Conservation (phyloP, 2,113 vertebrate genomes). For the Sceloporus tristichus region DNA sequence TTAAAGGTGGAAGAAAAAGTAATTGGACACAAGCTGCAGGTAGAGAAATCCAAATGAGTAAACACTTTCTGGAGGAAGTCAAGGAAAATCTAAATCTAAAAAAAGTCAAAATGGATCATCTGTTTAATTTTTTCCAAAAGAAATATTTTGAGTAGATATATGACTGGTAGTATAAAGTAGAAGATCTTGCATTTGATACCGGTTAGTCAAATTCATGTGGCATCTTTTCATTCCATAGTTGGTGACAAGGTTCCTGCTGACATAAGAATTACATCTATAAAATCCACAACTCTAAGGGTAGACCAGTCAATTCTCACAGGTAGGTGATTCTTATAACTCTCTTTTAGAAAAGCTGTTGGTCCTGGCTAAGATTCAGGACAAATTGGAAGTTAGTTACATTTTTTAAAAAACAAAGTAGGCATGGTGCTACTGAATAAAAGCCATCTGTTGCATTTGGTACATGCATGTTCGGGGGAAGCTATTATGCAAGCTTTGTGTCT, state of each 20-base stretch:
- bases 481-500: background rate
- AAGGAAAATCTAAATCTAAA: background rate
- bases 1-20: background rate
- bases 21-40: background rate
- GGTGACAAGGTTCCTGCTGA: conserved; percentile 99
- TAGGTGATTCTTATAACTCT: conserved; percentile 65
- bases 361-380: background rate
- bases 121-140: background rate
- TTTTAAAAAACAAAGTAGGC: background rate
- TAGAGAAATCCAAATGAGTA: background rate
- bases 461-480: background rate
- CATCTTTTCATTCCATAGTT: conserved; percentile 78
- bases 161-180: background rate
- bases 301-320: conserved; percentile 99
- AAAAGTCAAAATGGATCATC: background rate
- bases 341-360: background rate
- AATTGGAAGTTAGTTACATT: background rate
- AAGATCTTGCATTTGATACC: background rate
- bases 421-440: background rate
- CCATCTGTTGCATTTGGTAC: background rate
- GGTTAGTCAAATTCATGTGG: background rate
- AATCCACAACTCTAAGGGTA: conserved; percentile 95
- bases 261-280: conserved; percentile 96
- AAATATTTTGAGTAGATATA: background rate
- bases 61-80: background rate